Evolutionary conservation across 1,140 invertebrate genomes (phyloP).

Genomic region (Ephestia elutella): DNA sequence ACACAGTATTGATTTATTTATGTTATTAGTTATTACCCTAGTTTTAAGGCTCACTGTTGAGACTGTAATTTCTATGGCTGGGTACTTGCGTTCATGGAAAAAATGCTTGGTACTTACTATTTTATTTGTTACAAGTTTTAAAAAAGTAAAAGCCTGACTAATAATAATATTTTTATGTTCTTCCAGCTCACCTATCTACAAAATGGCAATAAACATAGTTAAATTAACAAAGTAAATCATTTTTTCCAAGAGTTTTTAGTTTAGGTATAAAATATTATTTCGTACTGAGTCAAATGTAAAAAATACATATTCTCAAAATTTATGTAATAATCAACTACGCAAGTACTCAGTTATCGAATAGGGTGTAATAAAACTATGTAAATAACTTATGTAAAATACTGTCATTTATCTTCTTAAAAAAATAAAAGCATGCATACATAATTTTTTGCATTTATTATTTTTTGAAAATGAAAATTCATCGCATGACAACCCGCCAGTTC

Average conservation of each 20-base stretch:
- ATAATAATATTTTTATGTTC: too few relatives aligned
- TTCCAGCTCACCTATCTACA: too few relatives aligned
- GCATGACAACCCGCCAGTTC: neutral
- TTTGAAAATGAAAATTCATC: neutral
- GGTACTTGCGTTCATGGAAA: neutral
- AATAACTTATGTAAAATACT: neutral
- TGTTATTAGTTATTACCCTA: neutral
- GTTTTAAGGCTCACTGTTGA: slow-evolving; percentile 1
- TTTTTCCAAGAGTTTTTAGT: too few relatives aligned
- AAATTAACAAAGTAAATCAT: too few relatives aligned
- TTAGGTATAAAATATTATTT: too few relatives aligned
- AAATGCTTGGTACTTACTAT: too few relatives aligned
- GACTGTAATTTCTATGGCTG: slow-evolving; percentile 5
- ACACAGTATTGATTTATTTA: slow-evolving; percentile 2
- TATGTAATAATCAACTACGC: neutral
- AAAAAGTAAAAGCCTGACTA: too few relatives aligned
- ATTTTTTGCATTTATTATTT: neutral
- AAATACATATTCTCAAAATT: neutral
- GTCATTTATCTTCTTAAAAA: neutral
- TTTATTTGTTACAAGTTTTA: too few relatives aligned
- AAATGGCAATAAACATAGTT: too few relatives aligned
- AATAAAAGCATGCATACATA: neutral
- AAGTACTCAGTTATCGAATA: neutral
- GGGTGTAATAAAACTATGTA: neutral
- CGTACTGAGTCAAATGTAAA: too few relatives aligned